A percentile compares a stretch with the other conserved stretches of the same genome.
phyloP scores from a whole-genome alignment of 35 echinoderm and acorn worm species.

The Apostichopus parvimensis region DNA sequence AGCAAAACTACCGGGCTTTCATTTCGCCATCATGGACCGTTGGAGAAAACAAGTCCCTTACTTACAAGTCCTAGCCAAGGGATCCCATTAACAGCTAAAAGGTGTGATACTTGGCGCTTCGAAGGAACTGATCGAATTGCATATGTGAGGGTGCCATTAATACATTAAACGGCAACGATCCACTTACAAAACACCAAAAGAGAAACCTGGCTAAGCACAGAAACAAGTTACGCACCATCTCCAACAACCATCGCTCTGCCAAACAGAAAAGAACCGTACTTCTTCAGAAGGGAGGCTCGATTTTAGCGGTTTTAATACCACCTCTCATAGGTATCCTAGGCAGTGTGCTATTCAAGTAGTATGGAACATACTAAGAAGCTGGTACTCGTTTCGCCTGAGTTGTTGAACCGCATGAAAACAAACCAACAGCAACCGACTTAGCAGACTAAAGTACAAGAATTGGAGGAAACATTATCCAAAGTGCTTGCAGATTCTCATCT shows the following conservation, averaged over 20 bases:
- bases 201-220: neutral
- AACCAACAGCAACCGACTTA: neutral
- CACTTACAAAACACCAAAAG: neutral
- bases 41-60: slow-evolving; percentile 16
- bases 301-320: slow-evolving; percentile 1
- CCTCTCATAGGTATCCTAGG: slow-evolving; percentile 27
- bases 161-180: neutral
- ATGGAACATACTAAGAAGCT: slow-evolving; percentile 49
- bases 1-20: neutral
- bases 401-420: neutral
- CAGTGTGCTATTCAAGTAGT: slow-evolving; percentile 14
- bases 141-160: slow-evolving; percentile 40
- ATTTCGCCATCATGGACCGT: slow-evolving; percentile 4
- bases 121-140: slow-evolving; percentile 9
- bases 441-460: neutral
- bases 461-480: neutral
- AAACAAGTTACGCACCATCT: neutral
- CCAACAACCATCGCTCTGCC: neutral
- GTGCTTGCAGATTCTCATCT: neutral
- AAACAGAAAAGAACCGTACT: neutral
- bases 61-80: neutral
- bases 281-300: neutral
- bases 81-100: neutral
- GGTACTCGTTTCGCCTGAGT: neutral
- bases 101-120: slow-evolving; percentile 31